Conservation (phyloP, 2,797 vertebrate genomes). For the Sebastes nivosus region DNA sequence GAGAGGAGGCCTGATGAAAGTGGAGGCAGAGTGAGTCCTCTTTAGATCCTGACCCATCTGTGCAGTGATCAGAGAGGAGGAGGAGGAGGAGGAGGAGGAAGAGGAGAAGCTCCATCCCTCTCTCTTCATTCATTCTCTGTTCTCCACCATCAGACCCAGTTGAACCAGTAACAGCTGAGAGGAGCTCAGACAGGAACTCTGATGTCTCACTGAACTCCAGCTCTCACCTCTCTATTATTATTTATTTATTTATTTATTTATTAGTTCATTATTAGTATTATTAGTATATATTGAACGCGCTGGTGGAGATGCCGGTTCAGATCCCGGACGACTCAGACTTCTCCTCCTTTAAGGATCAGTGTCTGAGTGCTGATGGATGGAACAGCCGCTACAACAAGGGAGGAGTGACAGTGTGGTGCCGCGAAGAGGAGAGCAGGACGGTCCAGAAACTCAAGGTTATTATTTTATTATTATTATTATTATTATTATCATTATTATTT, state of each 20-base stretch:
- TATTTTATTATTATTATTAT: too few relatives aligned
- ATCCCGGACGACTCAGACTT: constrained; percentile 89
- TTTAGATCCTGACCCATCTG: neutral
- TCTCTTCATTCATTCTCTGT: neutral
- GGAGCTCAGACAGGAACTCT: too few relatives aligned
- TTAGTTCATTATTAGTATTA: neutral
- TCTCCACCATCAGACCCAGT: too few relatives aligned
- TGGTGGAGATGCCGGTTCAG: constrained; percentile 81
- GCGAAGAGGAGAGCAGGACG: constrained; percentile 78
- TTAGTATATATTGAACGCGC: neutral
- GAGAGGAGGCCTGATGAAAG: neutral
- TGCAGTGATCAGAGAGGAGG: neutral
- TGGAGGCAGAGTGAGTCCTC: neutral
- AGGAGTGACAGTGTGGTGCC: constrained; percentile 86
- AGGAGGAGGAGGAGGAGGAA: neutral
- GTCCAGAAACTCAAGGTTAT: constrained; percentile 86
- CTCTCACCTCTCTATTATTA: too few relatives aligned
- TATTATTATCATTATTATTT: too few relatives aligned
- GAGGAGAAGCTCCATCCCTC: neutral
- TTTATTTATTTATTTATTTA: too few relatives aligned
- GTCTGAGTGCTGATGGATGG: constrained; percentile 86
- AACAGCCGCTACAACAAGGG: constrained; percentile 85
- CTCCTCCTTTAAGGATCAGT: constrained; percentile 87
- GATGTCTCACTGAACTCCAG: too few relatives aligned
- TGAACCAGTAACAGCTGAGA: too few relatives aligned